Evolutionary conservation across 2,113 vertebrate species (phyloP), one percentile per base, ranked within the genome.

Genomic region (Chloropsis cyanopogon): DNA sequence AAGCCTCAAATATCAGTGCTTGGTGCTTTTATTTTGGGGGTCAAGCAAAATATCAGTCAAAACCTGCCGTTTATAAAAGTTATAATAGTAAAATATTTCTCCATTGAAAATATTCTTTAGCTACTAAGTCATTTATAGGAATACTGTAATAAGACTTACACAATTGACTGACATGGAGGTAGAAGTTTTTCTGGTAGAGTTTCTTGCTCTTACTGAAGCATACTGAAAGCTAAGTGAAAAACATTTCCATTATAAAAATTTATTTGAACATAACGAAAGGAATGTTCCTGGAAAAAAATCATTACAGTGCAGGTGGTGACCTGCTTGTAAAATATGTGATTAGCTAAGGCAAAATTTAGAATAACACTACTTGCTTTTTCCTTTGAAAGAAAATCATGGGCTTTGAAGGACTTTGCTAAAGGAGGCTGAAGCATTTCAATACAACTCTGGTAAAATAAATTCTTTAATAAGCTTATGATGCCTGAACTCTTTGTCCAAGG

Each of bases 251-350:
- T 81, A 92, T 17, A 86, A 95, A 90, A 96, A 93, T 47, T 75
- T 59, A 92, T 76, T 84, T 92, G 91, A 94, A 89, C 15, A 9
- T 18, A 93, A 82, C 37, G 73, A 85, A 94, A 94, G 52, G 60
- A 76, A 86, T 90, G 80, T 86, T 96, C 90, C 78, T 92, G 78
- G 91, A 91, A 95, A 85, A 85, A 77, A 87, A 53, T 82, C 46
- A 50, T 92, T 75, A 65, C 54, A 81, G 24, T 20, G n/a, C 70
- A 82, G 46, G 72, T 2, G 3, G 50, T 41, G 33, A 87, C 22
- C 29, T 91, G 44, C 86, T 68, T 11, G 4, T 88, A 77, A 86
- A 77, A 88, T 11, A 22, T 31, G 60, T 16, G 25, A 91, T 41
- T 70, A 69, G 29, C 54, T 69, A 75, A 76, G 29, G 35, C 35